These are phyloP conservation scores for Zeugodacus cucurbitae DNA, from an alignment of 1,140 invertebrate genomes.

Conservation along the genomic window DNA sequence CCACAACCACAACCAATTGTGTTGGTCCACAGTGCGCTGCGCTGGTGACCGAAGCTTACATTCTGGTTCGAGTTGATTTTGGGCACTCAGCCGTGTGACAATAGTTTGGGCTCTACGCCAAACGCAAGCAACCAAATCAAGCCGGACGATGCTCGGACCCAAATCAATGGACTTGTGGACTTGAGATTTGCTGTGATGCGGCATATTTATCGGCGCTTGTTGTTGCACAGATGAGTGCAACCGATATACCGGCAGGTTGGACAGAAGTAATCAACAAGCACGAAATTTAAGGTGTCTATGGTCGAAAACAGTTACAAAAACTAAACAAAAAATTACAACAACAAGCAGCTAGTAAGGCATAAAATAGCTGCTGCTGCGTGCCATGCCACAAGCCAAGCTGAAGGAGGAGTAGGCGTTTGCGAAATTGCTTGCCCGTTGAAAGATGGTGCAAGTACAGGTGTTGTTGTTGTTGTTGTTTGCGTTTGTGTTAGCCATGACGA, in stretches of 20 bases:
- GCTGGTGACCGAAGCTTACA: background rate
- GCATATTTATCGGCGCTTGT: conserved; percentile 24
- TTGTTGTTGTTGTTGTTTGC: background rate
- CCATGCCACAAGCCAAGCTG: too few relatives aligned
- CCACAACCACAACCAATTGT: background rate
- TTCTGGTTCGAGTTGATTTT: background rate
- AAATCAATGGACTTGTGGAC: conserved; percentile 9
- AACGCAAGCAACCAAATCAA: background rate
- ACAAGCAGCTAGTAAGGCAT: background rate
- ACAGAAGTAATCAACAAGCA: background rate
- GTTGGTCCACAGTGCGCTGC: too few relatives aligned
- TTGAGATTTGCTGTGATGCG: background rate
- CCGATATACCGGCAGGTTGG: background rate
- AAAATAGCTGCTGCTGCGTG: background rate
- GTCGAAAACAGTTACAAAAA: background rate
- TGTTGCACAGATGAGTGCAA: background rate
- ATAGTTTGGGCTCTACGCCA: conserved; percentile 42
- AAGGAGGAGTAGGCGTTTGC: background rate
- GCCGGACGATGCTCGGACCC: too few relatives aligned
- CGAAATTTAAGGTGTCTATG: background rate
- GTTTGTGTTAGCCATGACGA: conserved; percentile 46
- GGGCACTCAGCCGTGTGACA: conserved; percentile 52
- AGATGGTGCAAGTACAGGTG: background rate
- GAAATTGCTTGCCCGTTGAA: background rate
- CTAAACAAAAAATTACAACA: background rate